These are phyloP conservation scores for Drosophila setosimentum DNA, from an alignment of 2,888 invertebrate species.

Conservation along the genomic window DNA sequence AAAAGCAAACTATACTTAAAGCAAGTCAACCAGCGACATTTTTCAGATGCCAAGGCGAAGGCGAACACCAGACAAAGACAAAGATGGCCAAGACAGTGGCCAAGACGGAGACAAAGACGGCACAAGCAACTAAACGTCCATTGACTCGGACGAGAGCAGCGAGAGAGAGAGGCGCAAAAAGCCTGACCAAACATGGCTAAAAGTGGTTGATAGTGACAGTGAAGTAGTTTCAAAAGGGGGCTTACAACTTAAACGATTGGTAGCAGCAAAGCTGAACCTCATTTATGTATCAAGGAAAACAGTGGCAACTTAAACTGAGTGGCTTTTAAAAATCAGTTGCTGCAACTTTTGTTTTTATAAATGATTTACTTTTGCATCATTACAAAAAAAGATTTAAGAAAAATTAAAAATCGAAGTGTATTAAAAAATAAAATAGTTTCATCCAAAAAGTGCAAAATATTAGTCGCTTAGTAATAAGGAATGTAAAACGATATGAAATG, in stretches of 20 bases:
- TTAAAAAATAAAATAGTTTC: not conserved
- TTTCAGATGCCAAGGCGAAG: constrained; percentile 74
- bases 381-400: not conserved
- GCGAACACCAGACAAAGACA: constrained; percentile 52
- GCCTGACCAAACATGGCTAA: constrained; percentile 73
- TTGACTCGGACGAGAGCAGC: constrained; percentile 26
- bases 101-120: constrained; percentile 23
- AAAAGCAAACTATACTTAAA: constrained; percentile 74
- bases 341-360: not conserved
- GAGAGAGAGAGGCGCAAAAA: constrained; percentile 62
- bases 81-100: constrained; percentile 26
- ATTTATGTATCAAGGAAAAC: not conserved
- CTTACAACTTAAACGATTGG: constrained; percentile 8
- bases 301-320: not conserved
- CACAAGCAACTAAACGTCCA: constrained; percentile 74
- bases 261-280: not conserved
- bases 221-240: constrained; percentile 30
- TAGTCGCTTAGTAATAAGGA: not conserved
- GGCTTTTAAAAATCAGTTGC: not conserved
- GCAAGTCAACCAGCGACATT: constrained; percentile 79
- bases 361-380: not conserved
- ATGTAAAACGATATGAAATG: not conserved
- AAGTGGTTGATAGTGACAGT: constrained; percentile 55
- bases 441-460: not conserved
- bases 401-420: not conserved